Base-by-base conservation (phyloP, 2,113 vertebrate species). In the Mugil cephalus region DNA sequence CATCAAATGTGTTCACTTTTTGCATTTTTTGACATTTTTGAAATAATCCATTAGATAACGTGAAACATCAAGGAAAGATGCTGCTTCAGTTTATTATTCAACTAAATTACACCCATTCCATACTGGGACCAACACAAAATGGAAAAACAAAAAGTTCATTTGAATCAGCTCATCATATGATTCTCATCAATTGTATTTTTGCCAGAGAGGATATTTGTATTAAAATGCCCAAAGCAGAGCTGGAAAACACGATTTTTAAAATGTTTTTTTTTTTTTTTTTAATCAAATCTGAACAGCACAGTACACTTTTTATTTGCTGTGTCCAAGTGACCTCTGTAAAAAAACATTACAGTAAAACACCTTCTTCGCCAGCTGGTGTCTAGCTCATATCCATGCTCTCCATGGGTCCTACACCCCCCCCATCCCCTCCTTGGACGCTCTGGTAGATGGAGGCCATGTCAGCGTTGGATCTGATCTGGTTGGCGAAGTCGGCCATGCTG, bases 341-440 rank as follows among this genome's bases (percentile, higher is more conserved):
- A 75, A 64, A 56, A 4, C 8, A 46, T 24, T 8, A 14, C 10
- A 59, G 15, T 2, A 54, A 72, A 85, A 71, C 24, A 17, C 8
- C 10, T 63, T 2, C 0, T 36, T 34, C 7, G n/a, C 19, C 15
- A 4, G 8, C 24, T 34, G 18, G 47, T 1, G 30, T 84, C 87
- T 95, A 99, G 89, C 95, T 97, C 63, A 95, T 89, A 56, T 99
- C 97, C 96, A 97, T 96, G 0, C 89, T 91, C 60, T 98, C 96
- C 0, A 88, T 48, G 0, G 80, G 17, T 11, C 87, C 77, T 1
- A 89, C 72, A 0, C 89, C 68, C 0, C 94, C 88, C 59, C 96
- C 96, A 1, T 94, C 90, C 69, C 96, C 97, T 42, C 96, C 96
- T 88, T 97, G 96, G 68, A 98, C 93, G 77, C 96, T 98, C 79